Evolutionary conservation across 2,797 vertebrate genomes (phyloP).

Genomic region (Morelia viridis): DNA sequence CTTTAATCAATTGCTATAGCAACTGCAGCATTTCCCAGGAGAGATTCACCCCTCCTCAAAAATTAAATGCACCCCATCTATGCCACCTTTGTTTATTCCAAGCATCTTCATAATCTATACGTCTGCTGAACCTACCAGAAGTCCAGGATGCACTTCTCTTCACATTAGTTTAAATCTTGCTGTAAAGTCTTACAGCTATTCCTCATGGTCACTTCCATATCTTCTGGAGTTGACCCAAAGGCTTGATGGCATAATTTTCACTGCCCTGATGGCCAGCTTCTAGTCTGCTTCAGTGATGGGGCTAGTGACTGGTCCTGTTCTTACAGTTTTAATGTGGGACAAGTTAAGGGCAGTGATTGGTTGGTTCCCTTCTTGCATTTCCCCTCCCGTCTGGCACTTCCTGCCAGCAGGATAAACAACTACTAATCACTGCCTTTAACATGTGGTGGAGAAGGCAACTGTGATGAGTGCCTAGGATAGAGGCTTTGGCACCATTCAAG

Average conservation of each 20-base stretch:
- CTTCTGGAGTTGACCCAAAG: background rate
- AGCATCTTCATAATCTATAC: slow-evolving; percentile 12
- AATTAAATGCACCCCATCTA: background rate
- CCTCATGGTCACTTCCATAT: background rate
- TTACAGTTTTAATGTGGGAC: background rate
- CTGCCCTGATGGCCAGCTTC: background rate
- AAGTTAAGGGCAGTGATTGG: background rate
- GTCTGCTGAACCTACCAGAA: background rate
- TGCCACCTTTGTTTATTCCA: slow-evolving; percentile 17
- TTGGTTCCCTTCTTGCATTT: background rate
- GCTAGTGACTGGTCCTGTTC: background rate
- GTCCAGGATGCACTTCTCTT: background rate
- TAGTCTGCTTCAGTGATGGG: background rate
- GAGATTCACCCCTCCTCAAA: slow-evolving; percentile 41
- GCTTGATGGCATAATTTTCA: background rate
- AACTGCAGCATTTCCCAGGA: slow-evolving; percentile 65
- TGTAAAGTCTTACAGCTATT: background rate
- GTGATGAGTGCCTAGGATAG: background rate
- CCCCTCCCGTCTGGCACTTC: background rate
- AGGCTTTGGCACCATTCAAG: background rate
- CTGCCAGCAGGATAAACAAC: background rate
- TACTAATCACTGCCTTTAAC: background rate
- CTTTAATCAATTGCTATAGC: slow-evolving; percentile 68
- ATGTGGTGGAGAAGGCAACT: background rate
- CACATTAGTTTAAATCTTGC: background rate